Evolutionary conservation across 2,113 vertebrate genomes (phyloP), one percentile per base, ranked within the genome.

Genomic region (Oreochromis spilurus): DNA sequence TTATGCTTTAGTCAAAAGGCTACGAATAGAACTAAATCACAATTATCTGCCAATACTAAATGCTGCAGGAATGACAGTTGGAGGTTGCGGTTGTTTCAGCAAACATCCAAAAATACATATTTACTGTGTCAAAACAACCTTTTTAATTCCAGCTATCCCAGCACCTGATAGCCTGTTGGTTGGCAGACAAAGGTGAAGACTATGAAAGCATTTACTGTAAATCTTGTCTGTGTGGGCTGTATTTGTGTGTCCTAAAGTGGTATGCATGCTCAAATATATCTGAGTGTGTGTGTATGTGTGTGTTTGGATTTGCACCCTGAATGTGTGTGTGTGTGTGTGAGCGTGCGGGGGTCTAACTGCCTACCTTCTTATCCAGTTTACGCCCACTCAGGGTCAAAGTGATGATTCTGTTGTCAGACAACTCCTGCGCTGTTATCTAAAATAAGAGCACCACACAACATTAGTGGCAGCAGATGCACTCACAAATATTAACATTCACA

Each of bases 321-420:
- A 24, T 62, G 4, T 57, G 29, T 78, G 65, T 48, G 7, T 67
- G 62, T 67, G 5, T 24, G 34, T 55, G 80, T 72, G 79, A 80
- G 78, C 17, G 6, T 72, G 84, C 17, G 54, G 67, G 81, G 53
- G 62, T 82, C 38, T 24, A 80, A 57, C 82, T 43, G 40, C 95
- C 93, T 88, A 99, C 99, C 97, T 99, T 99, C 95, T 99, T 99
- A 94, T 99, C 99, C 96, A 99, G 96, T 89, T 98, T 99, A 87
- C 97, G 97, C 94, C 98, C 99, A 2, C 97, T 98, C 96, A 99
- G 94, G 87, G 96, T 98, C 91, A 99, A 95, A 1, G 98, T 99
- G 92, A 99, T 98, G 96, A 99, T 98, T 81, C 98, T 98, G 96
- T 99, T 99, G 94, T 99, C 98, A 0, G 98, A 99, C 90, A 99